These are phyloP conservation scores for Dipodomys ordii DNA, from an alignment of 2,113 vertebrate genomes.

Conservation along the genomic window DNA sequence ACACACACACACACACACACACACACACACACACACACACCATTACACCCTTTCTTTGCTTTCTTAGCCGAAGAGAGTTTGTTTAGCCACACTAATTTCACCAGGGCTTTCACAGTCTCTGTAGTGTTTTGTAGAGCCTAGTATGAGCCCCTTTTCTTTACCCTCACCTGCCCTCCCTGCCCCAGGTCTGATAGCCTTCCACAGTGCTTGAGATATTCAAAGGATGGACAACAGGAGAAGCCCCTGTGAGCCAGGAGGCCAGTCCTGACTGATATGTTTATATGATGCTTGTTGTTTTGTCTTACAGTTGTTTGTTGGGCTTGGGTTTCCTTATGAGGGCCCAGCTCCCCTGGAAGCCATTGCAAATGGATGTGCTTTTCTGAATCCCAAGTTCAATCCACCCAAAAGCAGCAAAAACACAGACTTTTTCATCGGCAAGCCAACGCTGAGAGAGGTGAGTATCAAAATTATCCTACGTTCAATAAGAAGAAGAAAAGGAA, in stretches of 20 bases:
- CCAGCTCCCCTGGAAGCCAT: slow-evolving; percentile 98
- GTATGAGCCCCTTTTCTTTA: background rate
- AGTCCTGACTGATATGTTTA: background rate
- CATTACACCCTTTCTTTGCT: background rate
- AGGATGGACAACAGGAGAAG: background rate
- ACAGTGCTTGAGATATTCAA: background rate
- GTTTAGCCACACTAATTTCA: background rate
- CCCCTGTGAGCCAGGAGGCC: background rate
- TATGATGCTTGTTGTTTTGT: slow-evolving; percentile 40
- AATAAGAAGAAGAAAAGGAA: background rate
- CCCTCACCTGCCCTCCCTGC: background rate
- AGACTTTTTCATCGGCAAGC: slow-evolving; percentile 99
- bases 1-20: too few species aligned
- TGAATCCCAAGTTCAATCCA: slow-evolving; percentile 96
- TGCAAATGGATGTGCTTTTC: slow-evolving; percentile 97
- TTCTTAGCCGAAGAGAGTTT: background rate
- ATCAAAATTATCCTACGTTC: background rate
- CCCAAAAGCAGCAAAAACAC: slow-evolving; percentile 99
- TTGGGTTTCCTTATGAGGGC: slow-evolving; percentile 98
- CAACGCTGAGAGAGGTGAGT: slow-evolving; percentile 97
- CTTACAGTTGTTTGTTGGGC: slow-evolving; percentile 96
- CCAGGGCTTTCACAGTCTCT: too few species aligned
- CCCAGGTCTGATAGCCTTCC: background rate
- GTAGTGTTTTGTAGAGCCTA: background rate
- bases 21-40: too few species aligned